These are phyloP conservation scores for Mergus octosetaceus DNA, from an alignment of 2,797 vertebrate species.

Conservation along the genomic window DNA sequence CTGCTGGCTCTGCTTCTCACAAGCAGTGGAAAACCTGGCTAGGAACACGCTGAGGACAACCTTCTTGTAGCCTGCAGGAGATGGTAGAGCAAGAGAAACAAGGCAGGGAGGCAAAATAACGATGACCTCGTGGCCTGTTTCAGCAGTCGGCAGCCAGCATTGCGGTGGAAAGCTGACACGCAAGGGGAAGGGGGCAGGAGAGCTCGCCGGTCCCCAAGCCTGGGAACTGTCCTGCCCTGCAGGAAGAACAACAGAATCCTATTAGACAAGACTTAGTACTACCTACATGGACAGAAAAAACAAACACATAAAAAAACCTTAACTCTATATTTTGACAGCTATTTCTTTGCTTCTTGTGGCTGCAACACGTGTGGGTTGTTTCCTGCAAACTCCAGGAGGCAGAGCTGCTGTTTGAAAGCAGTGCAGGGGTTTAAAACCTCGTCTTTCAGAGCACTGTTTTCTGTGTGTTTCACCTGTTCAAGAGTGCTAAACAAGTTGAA, in stretches of 20 bases:
- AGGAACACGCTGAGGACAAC: accelerated
- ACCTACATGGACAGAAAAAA: neutral
- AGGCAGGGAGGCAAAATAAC: neutral
- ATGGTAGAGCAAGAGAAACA: neutral
- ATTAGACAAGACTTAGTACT: neutral
- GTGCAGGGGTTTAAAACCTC: neutral
- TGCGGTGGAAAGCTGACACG: neutral
- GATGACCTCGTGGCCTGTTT: neutral
- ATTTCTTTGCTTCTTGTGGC: neutral
- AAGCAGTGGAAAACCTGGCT: neutral
- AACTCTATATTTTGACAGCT: neutral
- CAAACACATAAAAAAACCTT: neutral
- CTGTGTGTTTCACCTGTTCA: neutral
- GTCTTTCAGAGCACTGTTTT: neutral
- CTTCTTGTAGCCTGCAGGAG: neutral
- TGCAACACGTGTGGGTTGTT: neutral
- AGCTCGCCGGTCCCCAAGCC: neutral
- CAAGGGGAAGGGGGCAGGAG: neutral
- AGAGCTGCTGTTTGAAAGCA: neutral
- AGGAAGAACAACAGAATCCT: neutral
- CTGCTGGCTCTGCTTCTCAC: neutral
- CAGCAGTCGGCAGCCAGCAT: neutral
- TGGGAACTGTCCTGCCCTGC: accelerated
- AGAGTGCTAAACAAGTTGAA: neutral
- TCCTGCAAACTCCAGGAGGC: neutral